phyloP scores from a whole-genome alignment of 1,140 invertebrate species.

The Drosophila elegans region DNA sequence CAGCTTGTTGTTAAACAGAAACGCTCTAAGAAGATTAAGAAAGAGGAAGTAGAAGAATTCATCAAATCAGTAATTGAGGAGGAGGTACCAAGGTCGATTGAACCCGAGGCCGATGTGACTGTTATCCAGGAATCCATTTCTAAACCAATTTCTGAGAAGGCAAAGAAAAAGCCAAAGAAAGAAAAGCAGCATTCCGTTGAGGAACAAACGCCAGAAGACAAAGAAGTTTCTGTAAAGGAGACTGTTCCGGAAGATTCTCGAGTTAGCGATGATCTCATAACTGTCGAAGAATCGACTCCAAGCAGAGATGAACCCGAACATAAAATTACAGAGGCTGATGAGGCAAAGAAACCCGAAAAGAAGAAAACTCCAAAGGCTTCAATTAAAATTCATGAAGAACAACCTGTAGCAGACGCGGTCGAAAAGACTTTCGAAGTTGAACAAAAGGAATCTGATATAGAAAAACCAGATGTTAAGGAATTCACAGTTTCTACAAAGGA shows the following conservation, averaged over 20 bases:
- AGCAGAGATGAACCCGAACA: conserved; percentile 24
- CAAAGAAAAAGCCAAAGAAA: conserved; percentile 41
- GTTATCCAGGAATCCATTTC: conserved; percentile 22
- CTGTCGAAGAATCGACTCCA: conserved; percentile 23
- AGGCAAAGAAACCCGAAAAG: conserved; percentile 38
- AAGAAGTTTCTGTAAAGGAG: conserved; percentile 38
- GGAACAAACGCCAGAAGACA: conserved; percentile 5
- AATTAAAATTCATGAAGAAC: conserved; percentile 38
- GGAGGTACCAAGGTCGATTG: conserved; percentile 54
- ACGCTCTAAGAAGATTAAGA: conserved; percentile 69
- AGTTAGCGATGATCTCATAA: conserved; percentile 9
- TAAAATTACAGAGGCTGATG: conserved; percentile 12
- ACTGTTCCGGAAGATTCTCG: conserved; percentile 9
- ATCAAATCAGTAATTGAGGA: conserved; percentile 65
- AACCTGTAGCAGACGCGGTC: conserved; percentile 25
- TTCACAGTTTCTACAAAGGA: conserved; percentile 38
- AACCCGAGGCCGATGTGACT: conserved; percentile 19
- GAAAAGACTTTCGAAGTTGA: conserved; percentile 32
- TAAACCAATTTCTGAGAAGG: conserved; percentile 27
- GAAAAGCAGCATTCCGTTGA: conserved; percentile 23
- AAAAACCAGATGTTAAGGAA: conserved; percentile 35
- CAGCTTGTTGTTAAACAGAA: conserved; percentile 59
- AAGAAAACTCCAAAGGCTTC: conserved; percentile 75
- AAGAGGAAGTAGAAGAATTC: conserved; percentile 69
- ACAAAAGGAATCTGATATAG: conserved; percentile 47